Conservation (phyloP, 1,140 invertebrate genomes). For the Oreohelix idahoensis region DNA sequence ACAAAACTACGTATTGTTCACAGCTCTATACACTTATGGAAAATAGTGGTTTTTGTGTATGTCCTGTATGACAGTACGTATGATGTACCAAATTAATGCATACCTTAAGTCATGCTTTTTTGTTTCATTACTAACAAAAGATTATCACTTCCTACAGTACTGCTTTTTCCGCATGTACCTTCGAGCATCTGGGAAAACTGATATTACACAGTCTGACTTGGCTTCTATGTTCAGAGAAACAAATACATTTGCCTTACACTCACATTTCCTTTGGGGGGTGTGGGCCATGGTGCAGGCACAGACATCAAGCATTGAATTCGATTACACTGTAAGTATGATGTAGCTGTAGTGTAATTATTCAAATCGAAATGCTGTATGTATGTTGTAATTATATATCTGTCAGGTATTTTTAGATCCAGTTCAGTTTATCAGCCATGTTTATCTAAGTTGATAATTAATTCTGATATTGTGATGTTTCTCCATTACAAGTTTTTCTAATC, state of each 20-base stretch:
- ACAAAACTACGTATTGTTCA: too few relatives aligned
- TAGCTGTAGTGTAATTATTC: not conserved
- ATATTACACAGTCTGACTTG: conserved; percentile 65
- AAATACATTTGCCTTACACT: conserved; percentile 85
- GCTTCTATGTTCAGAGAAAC: conserved; percentile 82
- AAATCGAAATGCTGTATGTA: not conserved
- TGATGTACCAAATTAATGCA: too few relatives aligned
- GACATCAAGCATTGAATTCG: conserved; percentile 91
- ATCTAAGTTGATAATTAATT: not conserved
- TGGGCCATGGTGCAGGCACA: conserved; percentile 92
- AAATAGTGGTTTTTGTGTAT: too few relatives aligned
- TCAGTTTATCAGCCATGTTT: not conserved
- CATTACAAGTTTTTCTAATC: not conserved
- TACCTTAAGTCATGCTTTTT: too few relatives aligned
- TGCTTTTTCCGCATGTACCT: conserved; percentile 67
- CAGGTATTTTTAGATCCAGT: too few relatives aligned
- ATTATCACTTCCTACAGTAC: conserved; percentile 57
- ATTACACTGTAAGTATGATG: conserved; percentile 82
- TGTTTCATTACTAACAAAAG: not conserved
- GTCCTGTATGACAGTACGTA: too few relatives aligned
- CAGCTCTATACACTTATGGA: too few relatives aligned
- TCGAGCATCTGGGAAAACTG: conserved; percentile 45
- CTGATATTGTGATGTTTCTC: not conserved
- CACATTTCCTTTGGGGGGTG: conserved; percentile 93
- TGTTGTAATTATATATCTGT: too few relatives aligned